Conservation (phyloP, 2,797 vertebrate genomes). For the Eospalax fontanierii region DNA sequence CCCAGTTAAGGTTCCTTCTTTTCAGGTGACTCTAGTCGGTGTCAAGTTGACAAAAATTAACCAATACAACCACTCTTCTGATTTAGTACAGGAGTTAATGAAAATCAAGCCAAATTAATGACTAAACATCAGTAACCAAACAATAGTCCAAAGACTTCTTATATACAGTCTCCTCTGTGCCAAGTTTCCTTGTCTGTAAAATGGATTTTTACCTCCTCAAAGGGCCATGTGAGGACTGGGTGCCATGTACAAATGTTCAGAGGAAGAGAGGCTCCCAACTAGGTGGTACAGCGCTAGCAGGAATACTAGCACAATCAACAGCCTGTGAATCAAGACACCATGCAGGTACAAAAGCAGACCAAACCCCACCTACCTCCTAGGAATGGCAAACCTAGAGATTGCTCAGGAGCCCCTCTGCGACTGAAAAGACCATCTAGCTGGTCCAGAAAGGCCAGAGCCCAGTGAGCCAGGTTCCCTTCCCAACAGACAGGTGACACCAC, state of each 20-base stretch:
- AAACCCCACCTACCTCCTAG: background rate
- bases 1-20: too few relatives aligned
- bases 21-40: too few relatives aligned
- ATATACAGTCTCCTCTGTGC: background rate
- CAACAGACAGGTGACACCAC: background rate
- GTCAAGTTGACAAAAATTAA: too few relatives aligned
- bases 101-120: background rate
- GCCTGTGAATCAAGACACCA: background rate
- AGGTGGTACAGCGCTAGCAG: too few relatives aligned
- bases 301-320: background rate
- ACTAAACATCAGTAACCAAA: background rate
- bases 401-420: background rate
- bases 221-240: background rate
- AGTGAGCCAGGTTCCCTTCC: background rate
- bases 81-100: background rate
- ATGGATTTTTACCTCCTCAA: background rate
- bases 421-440: background rate
- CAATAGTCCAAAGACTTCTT: background rate
- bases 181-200: background rate
- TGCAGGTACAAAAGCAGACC: background rate
- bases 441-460: background rate
- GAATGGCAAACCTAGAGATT: background rate
- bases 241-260: rapidly evolving
- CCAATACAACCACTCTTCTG: background rate
- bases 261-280: rapidly evolving